These are phyloP conservation scores for Morone chrysops DNA, from an alignment of 2,113 vertebrate genomes.

Conservation along the genomic window DNA sequence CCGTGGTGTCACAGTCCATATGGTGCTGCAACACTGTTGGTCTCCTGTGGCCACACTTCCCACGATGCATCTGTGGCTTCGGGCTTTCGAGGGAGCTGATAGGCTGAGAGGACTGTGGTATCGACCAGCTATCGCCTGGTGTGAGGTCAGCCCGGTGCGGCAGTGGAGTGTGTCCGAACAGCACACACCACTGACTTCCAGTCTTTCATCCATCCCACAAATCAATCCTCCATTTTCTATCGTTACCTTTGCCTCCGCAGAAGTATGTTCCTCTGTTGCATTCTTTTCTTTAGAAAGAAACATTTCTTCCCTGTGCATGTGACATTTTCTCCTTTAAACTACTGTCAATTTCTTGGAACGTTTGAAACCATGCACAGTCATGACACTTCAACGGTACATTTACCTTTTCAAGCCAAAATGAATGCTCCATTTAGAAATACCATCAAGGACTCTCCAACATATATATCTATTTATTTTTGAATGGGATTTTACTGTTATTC, in stretches of 20 bases:
- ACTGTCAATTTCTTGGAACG: conserved; percentile 27
- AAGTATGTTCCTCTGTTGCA: conserved; percentile 23
- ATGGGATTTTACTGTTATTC: conserved; percentile 3
- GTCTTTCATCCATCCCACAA: conserved; percentile 56
- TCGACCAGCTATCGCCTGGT: conserved; percentile 78
- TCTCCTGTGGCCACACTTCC: conserved; percentile 86
- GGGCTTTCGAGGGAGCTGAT: conserved; percentile 73
- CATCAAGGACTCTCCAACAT: not conserved
- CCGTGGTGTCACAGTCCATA: conserved; percentile 83
- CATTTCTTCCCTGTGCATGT: not conserved
- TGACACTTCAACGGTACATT: too few relatives aligned
- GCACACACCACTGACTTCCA: conserved; percentile 72
- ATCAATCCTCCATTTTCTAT: conserved; percentile 64
- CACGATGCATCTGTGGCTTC: conserved; percentile 84
- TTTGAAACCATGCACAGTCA: conserved; percentile 1
- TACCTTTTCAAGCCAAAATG: conserved; percentile 22
- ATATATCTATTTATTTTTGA: conserved; percentile 1
- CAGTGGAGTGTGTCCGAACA: conserved; percentile 73
- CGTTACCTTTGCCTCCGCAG: conserved; percentile 35
- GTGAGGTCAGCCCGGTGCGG: conserved; percentile 75
- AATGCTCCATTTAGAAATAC: conserved; percentile 7
- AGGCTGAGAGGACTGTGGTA: conserved; percentile 78
- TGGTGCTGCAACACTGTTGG: conserved; percentile 84
- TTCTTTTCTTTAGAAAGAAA: conserved; percentile 13
- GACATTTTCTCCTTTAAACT: conserved; percentile 28